Evolutionary conservation across 2,888 invertebrate species (phyloP), one percentile per base, ranked within the genome.

Genomic region (Troilus luridus): DNA sequence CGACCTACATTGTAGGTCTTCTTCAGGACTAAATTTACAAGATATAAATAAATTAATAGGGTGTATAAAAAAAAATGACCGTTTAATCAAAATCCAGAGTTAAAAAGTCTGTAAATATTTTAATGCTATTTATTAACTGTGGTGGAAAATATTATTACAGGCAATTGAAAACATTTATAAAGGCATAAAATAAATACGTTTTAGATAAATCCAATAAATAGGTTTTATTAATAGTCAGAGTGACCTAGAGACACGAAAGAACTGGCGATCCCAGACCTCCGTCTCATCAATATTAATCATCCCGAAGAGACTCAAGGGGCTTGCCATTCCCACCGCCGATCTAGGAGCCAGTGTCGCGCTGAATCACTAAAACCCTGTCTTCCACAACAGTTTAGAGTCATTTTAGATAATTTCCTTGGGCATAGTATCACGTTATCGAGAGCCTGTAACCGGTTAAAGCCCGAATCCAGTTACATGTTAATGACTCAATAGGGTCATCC

Each of bases 401-500:
- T 77, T 77, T 77, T 77, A 77, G 72, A 27, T 77, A 77, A 77
- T 77, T 77, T 77, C 72, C 72, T 77, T 41, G 27, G 5, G 72
- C 72, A 77, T 77, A 41, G 72, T 41, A 41, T 77, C 72, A 77
- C 72, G 72, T 41, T 77, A 41, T 41, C 41, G 8, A 41, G 8
- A 41, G 0, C 9, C 27, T 77, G 27, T 77, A 27, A 77, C 72
- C 27, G 72, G 72, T 41, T 24, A 67, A 24, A 67, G n/a, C 8
- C 9, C n/a, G 67, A 27, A 67, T 41, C 72, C 41, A 77, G 72
- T 77, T 77, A 77, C 72, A 77, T 77, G 27, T 41, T 41, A 77
- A 41, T 77, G 72, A 19, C 27, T 67, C 27, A 64, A 11, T 5
- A n/a, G 19, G 72, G 41, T 14, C 67, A 14, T 67, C 12, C 12